Evolutionary conservation across 2,888 invertebrate genomes (phyloP), one percentile per base, ranked within the genome.

Genomic region (Troilus luridus): DNA sequence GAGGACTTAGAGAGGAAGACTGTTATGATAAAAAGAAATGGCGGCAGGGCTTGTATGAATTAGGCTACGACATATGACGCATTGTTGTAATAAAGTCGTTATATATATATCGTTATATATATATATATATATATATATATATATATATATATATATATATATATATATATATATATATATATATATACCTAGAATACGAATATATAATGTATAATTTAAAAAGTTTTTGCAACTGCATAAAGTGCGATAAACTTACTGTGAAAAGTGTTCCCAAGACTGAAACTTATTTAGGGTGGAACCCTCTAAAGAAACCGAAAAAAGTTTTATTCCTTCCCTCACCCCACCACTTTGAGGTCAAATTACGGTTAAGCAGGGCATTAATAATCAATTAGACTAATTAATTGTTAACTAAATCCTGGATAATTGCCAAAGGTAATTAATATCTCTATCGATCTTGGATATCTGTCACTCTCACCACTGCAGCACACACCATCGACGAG

Each of bases 351-450:
- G 27, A 14, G 5, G 11, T 17, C 11, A 11, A 85, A 56, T 58
- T n/a, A 21, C 21, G 85, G 21, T 58, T 58, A 85, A 85, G 85
- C 85, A 54, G 21, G 56, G 85, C 21, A 85, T 85, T 85, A 85
- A 85, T 85, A 56, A 56, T 85, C 85, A 85, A 85, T 85, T 56
- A 85, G 21, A n/a, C 54, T 85, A 85, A 85, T 85, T 85, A 85
- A 85, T 85, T 56, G 56, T 85, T 85, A 12, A 56, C 56, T 12
- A 11, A 85, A 85, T 56, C 85, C 85, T 85, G 85, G 85, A 85
- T 85, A 85, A 85, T 85, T 85, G 85, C 85, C 85, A 56, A 58
- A 85, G 85, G n/a, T 56, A 85, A 85, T 85, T 85, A 85, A 85
- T 85, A 56, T 85, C 56, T 54, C n/a, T 56, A 85, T 85, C 85